A percentile compares a stretch with the other conserved stretches of the same genome.
phyloP scores from a whole-genome alignment of 2,113 vertebrate genomes.

The Brachypodius melanocephalos region DNA sequence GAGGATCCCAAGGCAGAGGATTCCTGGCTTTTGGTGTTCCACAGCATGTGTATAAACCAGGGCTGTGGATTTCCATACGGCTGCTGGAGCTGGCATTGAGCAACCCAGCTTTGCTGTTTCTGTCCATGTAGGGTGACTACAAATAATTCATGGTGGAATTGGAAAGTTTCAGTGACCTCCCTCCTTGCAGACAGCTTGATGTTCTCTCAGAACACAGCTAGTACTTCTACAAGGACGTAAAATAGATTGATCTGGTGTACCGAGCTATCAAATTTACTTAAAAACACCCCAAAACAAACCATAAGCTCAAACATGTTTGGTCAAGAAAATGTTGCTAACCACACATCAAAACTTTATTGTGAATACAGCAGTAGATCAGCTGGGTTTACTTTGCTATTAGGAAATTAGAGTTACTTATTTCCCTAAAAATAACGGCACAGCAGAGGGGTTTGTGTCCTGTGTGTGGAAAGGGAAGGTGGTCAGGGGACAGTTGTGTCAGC shows the following conservation, averaged over 20 bases:
- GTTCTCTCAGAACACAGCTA: not conserved
- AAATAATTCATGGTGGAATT: slow-evolving; percentile 6
- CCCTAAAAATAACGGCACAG: accelerated
- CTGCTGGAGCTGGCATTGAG: slow-evolving; percentile 25
- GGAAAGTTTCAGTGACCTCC: not conserved
- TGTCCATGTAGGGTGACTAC: not conserved
- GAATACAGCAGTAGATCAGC: not conserved
- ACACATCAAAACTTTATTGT: not conserved
- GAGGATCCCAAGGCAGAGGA: not conserved
- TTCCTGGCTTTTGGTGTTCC: not conserved
- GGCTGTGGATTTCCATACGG: not conserved
- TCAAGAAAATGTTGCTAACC: not conserved
- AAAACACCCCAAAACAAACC: not conserved
- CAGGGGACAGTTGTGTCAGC: not conserved
- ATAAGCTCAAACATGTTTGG: too few species aligned
- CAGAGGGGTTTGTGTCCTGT: not conserved
- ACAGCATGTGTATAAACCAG: not conserved
- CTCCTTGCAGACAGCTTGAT: not conserved
- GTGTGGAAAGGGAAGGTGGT: not conserved
- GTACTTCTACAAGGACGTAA: not conserved
- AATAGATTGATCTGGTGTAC: not conserved
- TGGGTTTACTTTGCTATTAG: not conserved
- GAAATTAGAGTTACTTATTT: not conserved
- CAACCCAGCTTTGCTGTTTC: not conserved
- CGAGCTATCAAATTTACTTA: not conserved